A percentile compares a stretch with the other conserved stretches of the same genome.
These are phyloP conservation scores for Neelides folsomi DNA, from an alignment of 2,888 invertebrate genomes.

Conservation along the genomic window DNA sequence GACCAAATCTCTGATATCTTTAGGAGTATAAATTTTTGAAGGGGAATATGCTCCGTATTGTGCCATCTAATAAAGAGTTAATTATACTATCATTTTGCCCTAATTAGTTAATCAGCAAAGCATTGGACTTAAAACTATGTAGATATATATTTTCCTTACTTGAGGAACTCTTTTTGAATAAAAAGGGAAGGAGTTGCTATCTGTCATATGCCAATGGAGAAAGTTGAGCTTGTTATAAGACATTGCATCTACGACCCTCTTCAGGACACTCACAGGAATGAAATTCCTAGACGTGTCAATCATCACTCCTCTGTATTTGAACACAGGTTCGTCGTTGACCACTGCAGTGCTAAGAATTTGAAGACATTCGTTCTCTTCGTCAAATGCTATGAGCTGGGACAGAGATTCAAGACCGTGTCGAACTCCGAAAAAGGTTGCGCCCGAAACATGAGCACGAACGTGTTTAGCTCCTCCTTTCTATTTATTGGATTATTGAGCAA, in stretches of 20 bases:
- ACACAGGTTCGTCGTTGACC: slow-evolving; percentile 50
- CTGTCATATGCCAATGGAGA: slow-evolving; percentile 41
- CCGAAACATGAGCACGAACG: slow-evolving; percentile 15
- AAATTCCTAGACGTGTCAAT: slow-evolving; percentile 43
- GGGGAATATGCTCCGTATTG: slow-evolving; percentile 47
- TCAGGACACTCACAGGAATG: slow-evolving; percentile 49
- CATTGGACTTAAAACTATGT: too few species aligned
- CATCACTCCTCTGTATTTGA: slow-evolving; percentile 44
- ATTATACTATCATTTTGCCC: not conserved
- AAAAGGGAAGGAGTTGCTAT: slow-evolving; percentile 45
- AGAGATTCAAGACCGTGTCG: slow-evolving; percentile 30
- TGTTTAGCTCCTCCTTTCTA: too few species aligned
- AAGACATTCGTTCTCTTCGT: slow-evolving; percentile 11
- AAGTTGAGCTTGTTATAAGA: slow-evolving; percentile 59
- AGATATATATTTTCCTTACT: slow-evolving; percentile 17
- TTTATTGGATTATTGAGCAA: too few species aligned
- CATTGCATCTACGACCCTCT: slow-evolving; percentile 69
- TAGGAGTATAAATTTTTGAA: slow-evolving; percentile 51
- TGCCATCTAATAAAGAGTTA: slow-evolving; percentile 53
- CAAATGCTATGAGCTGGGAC: slow-evolving; percentile 20
- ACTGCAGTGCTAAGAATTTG: slow-evolving; percentile 48
- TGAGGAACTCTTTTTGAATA: slow-evolving; percentile 38
- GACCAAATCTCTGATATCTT: slow-evolving; percentile 44
- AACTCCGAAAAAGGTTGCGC: slow-evolving; percentile 29
- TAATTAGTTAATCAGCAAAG: too few species aligned